A percentile compares a stretch with the other conserved stretches of the same genome.
phyloP scores from a whole-genome alignment of 2,113 vertebrate species.

The Pavo muticus region DNA sequence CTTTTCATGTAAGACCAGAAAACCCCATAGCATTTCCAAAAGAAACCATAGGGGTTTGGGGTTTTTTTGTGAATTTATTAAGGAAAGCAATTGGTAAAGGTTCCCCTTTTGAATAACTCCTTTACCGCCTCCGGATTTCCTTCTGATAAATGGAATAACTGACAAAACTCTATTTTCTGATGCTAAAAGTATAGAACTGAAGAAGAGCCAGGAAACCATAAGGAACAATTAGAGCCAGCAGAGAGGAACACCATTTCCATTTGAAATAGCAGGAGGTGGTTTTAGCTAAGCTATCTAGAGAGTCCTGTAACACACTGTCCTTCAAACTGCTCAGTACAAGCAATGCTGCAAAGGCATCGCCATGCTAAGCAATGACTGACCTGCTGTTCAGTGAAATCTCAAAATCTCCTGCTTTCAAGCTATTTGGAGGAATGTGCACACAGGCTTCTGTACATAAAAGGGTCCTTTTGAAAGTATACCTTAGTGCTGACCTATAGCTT shows the following conservation, averaged over 20 bases:
- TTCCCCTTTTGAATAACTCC: background rate
- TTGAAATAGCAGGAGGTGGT: background rate
- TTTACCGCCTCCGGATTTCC: background rate
- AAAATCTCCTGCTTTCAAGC: background rate
- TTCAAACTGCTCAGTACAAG: background rate
- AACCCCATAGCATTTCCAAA: background rate
- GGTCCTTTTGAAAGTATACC: conserved; percentile 7
- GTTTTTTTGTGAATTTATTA: background rate
- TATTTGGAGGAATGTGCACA: background rate
- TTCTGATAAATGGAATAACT: background rate
- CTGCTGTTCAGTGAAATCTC: background rate
- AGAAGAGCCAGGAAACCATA: background rate
- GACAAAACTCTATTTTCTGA: background rate
- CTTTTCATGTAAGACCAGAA: background rate
- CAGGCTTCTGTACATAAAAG: conserved; percentile 18
- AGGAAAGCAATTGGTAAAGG: background rate
- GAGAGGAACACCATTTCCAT: background rate
- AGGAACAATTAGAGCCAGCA: background rate
- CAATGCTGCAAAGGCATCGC: background rate
- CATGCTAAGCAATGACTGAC: background rate
- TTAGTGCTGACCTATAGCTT: background rate
- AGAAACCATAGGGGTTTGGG: rapidly evolving
- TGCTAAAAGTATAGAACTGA: background rate
- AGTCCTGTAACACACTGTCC: rapidly evolving
- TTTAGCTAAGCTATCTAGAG: background rate